Conservation (phyloP, 2,113 vertebrate species). For the Hydropotes inermis region DNA sequence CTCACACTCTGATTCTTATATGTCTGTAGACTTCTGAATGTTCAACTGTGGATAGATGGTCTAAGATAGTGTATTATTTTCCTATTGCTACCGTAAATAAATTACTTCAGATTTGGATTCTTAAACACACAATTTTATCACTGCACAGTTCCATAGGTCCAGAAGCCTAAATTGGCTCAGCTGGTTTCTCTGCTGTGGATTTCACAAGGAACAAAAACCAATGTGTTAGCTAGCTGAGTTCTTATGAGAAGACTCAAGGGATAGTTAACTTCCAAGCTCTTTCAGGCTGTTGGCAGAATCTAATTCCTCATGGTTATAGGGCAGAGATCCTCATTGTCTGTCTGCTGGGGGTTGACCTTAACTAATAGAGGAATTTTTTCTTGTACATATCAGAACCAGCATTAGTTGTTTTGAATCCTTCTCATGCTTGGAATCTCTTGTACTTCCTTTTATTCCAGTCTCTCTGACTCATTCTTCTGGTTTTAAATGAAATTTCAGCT, state of each 20-base stretch:
- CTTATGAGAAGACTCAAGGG: background rate
- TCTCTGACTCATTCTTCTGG: background rate
- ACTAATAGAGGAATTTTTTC: background rate
- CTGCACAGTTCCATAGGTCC: background rate
- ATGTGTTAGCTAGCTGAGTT: background rate
- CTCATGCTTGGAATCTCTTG: background rate
- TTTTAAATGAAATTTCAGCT: background rate
- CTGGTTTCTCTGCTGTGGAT: background rate
- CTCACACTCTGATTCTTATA: background rate
- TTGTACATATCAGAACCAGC: background rate
- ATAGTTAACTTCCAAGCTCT: background rate
- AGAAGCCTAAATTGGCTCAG: background rate
- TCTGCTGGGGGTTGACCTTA: background rate
- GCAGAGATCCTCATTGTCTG: background rate
- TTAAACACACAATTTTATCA: background rate
- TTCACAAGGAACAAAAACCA: background rate
- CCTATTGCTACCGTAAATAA: background rate
- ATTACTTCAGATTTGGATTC: background rate
- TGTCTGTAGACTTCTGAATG: background rate
- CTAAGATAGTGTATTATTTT: background rate
- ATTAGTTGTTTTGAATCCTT: background rate
- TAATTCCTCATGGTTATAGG: background rate
- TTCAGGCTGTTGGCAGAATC: background rate
- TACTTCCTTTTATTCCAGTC: background rate
- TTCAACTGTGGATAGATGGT: background rate